Percentiles rank a stretch among this genome's conserved stretches.
phyloP scores from a whole-genome alignment of 2,113 vertebrate genomes.

The Sorex fumeus region DNA sequence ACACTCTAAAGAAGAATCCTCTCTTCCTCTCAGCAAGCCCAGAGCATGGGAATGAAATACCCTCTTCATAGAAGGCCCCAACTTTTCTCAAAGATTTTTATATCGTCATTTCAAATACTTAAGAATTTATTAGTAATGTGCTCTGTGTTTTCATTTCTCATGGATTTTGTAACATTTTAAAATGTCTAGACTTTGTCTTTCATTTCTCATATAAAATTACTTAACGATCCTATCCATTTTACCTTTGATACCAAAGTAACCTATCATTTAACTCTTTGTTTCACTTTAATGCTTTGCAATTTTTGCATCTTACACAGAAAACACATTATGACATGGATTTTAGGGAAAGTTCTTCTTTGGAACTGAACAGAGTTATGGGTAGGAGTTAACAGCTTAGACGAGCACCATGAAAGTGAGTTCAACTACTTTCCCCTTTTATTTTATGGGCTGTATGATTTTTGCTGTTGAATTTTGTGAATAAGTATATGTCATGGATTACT shows the following conservation, averaged over 20 bases:
- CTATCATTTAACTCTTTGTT: no score
- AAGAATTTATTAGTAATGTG: background rate
- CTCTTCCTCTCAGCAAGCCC: accelerated
- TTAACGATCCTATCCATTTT: background rate
- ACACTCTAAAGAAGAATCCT: background rate
- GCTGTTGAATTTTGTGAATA: no score
- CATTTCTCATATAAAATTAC: background rate
- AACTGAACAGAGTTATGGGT: background rate
- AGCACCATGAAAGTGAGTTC: background rate
- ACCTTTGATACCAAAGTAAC: background rate
- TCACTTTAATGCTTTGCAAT: background rate
- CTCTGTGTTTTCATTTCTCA: background rate
- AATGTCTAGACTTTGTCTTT: background rate
- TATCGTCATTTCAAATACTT: background rate
- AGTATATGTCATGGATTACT: no score
- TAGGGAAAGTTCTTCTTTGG: background rate
- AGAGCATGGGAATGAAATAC: accelerated
- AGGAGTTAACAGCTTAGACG: background rate
- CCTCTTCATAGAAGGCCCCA: background rate
- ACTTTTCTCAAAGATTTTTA: background rate
- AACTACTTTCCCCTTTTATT: no score
- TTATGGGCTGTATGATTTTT: no score
- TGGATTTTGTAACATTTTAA: background rate
- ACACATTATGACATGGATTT: background rate
- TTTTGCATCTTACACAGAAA: background rate